phyloP scores from a whole-genome alignment of 2,888 invertebrate species.

The Callinectes sapidus region DNA sequence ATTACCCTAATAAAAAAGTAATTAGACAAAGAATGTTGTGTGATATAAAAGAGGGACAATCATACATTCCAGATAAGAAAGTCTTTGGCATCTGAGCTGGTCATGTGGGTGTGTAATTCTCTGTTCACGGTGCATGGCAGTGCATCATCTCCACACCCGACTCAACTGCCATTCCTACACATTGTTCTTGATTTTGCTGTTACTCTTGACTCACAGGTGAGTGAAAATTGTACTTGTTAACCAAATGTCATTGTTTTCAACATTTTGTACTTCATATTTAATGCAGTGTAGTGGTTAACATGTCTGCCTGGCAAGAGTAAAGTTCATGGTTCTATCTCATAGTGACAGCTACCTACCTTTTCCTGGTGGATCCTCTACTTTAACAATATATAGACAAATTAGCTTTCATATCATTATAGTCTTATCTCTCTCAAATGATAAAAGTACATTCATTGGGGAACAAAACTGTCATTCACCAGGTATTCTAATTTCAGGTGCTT shows the following conservation, averaged over 20 bases:
- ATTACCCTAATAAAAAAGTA: neutral
- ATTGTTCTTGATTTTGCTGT: conserved; percentile 48
- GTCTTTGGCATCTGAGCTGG: conserved; percentile 32
- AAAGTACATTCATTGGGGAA: neutral
- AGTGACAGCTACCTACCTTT: too few species aligned
- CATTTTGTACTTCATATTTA: neutral
- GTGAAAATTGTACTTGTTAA: conserved; percentile 2
- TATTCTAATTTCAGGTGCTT: neutral
- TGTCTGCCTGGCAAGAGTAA: too few species aligned
- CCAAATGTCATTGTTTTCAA: neutral
- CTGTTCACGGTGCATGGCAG: conserved; percentile 38
- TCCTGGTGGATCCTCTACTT: too few species aligned
- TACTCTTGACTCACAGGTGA: conserved; percentile 48
- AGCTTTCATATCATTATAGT: neutral
- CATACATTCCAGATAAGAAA: neutral
- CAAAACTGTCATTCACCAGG: neutral
- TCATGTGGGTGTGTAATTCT: conserved; percentile 40
- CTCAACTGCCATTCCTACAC: conserved; percentile 26
- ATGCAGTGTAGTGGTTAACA: neutral
- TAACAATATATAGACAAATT: neutral
- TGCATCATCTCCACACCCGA: conserved; percentile 38
- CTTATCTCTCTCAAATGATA: neutral
- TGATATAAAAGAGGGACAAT: neutral
- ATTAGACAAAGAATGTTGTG: neutral
- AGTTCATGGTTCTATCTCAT: too few species aligned